These are phyloP conservation scores for Schizaphis graminum DNA, from an alignment of 2,888 invertebrate species.

Conservation along the genomic window DNA sequence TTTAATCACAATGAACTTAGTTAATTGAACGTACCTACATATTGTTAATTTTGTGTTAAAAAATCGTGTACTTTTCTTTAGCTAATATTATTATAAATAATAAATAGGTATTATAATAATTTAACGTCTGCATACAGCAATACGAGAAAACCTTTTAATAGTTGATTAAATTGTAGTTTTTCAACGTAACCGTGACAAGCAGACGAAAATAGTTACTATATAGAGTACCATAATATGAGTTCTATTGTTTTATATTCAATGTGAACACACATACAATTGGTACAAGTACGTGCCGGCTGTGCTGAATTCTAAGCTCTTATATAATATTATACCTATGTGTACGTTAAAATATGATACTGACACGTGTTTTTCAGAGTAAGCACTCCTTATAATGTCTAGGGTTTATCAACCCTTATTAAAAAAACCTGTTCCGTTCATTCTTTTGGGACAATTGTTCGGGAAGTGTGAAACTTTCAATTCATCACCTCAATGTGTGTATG, in stretches of 20 bases:
- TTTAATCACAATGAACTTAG: not conserved
- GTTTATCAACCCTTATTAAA: constrained; percentile 34
- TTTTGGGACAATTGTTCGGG: constrained; percentile 23
- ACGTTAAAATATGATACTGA: constrained; percentile 10
- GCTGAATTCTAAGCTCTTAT: not conserved
- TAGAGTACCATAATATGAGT: not conserved
- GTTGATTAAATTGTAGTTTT: not conserved
- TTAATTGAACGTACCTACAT: rapidly evolving
- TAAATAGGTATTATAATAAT: not conserved
- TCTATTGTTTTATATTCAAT: constrained; percentile 49
- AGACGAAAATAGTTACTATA: not conserved
- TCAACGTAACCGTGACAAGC: not conserved
- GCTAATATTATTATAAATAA: not conserved
- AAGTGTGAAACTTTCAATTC: constrained; percentile 28
- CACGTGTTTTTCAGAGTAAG: not conserved
- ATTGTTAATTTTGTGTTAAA: not conserved
- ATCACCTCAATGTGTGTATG: not conserved
- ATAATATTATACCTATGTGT: not conserved
- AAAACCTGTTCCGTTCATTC: constrained; percentile 33
- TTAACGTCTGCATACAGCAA: not conserved
- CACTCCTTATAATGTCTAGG: not conserved
- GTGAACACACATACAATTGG: constrained; percentile 38
- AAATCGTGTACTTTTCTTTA: not conserved
- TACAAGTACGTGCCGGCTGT: constrained; percentile 48
- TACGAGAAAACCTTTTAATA: not conserved